A percentile compares a stretch with the other conserved stretches of the same genome.
These are phyloP conservation scores for Oligia fasciuncula DNA, from an alignment of 2,888 invertebrate species.

Conservation along the genomic window DNA sequence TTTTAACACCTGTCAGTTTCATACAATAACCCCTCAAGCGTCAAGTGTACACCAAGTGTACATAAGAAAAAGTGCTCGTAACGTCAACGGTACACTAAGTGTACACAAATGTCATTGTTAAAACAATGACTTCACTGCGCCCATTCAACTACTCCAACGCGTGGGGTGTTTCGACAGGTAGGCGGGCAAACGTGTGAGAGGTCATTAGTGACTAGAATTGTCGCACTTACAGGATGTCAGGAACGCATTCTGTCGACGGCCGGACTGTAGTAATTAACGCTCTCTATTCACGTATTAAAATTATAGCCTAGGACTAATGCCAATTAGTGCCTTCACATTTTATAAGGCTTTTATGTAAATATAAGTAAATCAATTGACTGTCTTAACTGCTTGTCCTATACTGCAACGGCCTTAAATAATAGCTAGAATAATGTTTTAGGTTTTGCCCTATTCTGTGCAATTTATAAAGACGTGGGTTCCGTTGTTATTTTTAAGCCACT, in stretches of 20 bases:
- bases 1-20: not conserved
- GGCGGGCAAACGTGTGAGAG: no score
- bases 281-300: slow-evolving; percentile 38
- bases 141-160: no score
- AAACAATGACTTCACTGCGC: no score
- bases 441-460: no score
- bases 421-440: not conserved
- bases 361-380: slow-evolving; percentile 2
- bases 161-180: no score
- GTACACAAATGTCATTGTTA: no score
- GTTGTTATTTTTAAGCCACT: not conserved
- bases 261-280: not conserved
- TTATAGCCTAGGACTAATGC: slow-evolving; percentile 10
- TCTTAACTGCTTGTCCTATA: slow-evolving; percentile 20
- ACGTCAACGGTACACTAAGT: no score
- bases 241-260: not conserved
- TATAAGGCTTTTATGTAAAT: slow-evolving; percentile 37
- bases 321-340: slow-evolving; percentile 57
- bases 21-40: not conserved
- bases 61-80: no score
- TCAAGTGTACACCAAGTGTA: no score
- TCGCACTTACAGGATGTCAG: not conserved
- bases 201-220: not conserved
- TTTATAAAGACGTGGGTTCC: not conserved
- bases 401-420: slow-evolving; percentile 26